Conservation (phyloP, 2,888 invertebrate species). For the Clivina fossor region DNA sequence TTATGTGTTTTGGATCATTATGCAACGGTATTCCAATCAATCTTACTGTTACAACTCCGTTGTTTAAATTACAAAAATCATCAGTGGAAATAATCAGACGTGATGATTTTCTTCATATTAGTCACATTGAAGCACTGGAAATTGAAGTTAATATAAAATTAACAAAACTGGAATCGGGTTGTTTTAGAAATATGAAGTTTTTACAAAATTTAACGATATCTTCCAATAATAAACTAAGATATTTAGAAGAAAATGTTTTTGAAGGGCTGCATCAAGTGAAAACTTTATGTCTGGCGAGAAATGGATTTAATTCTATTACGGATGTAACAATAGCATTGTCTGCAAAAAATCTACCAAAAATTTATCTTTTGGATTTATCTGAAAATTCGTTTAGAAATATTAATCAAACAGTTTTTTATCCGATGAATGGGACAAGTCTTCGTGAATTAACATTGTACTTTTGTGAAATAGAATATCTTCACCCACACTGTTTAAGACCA, state of each 20-base stretch:
- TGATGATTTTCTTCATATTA: slow-evolving; percentile 37
- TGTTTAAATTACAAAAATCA: slow-evolving; percentile 12
- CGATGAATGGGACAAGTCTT: slow-evolving; percentile 55
- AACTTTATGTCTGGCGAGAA: slow-evolving; percentile 58
- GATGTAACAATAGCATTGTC: slow-evolving; percentile 54
- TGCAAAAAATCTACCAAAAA: slow-evolving; percentile 53
- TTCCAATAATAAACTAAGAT: slow-evolving; percentile 55
- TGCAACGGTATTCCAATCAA: not conserved
- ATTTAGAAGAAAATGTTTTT: slow-evolving; percentile 55
- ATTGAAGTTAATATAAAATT: slow-evolving; percentile 61
- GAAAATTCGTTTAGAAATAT: slow-evolving; percentile 58
- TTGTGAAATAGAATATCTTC: slow-evolving; percentile 59
- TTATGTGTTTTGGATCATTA: not conserved
- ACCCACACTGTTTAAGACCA: slow-evolving; percentile 55
- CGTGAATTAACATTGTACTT: slow-evolving; percentile 56
- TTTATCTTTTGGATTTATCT: slow-evolving; percentile 56
- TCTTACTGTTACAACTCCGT: not conserved
- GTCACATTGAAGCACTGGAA: slow-evolving; percentile 53
- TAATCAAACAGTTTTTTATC: slow-evolving; percentile 52
- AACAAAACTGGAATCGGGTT: slow-evolving; percentile 54
- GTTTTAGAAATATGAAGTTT: slow-evolving; percentile 55
- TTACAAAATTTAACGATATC: slow-evolving; percentile 59
- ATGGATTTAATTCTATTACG: slow-evolving; percentile 56
- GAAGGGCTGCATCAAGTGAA: slow-evolving; percentile 57
- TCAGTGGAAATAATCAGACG: not conserved